Evolutionary conservation across 2,113 vertebrate species (phyloP).

Genomic region (Passer montanus): DNA sequence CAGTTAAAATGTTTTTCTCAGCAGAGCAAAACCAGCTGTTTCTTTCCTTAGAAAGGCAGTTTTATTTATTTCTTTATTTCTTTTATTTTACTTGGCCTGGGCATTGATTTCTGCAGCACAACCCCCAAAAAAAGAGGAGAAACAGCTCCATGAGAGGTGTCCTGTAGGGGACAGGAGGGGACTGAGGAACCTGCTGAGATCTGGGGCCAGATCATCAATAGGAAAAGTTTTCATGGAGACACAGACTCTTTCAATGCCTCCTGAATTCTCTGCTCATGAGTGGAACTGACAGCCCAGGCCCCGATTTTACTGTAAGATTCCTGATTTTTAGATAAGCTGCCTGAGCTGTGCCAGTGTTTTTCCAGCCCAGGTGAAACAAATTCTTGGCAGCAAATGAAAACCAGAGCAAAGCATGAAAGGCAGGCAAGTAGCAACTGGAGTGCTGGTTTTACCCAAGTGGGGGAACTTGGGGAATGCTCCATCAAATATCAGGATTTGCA

Average conservation of each 20-base stretch:
- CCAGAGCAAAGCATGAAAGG: neutral
- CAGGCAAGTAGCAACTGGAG: constrained; percentile 35
- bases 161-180: neutral
- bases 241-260: neutral
- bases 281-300: neutral
- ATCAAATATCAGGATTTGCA: neutral
- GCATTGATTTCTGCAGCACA: neutral
- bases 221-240: neutral
- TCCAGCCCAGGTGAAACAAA: neutral
- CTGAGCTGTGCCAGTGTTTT: neutral
- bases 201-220: neutral
- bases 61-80: neutral
- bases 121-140: neutral
- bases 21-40: neutral
- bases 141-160: neutral
- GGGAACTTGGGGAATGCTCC: neutral
- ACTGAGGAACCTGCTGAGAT: neutral
- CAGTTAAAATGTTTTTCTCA: neutral
- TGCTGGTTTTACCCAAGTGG: neutral
- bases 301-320: neutral
- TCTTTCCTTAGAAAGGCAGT: neutral
- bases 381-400: constrained; percentile 49
- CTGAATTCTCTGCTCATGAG: neutral
- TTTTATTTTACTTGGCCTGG: neutral
- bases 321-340: neutral